phyloP scores from a whole-genome alignment of 2,888 invertebrate species.

The Agrotis segetum region DNA sequence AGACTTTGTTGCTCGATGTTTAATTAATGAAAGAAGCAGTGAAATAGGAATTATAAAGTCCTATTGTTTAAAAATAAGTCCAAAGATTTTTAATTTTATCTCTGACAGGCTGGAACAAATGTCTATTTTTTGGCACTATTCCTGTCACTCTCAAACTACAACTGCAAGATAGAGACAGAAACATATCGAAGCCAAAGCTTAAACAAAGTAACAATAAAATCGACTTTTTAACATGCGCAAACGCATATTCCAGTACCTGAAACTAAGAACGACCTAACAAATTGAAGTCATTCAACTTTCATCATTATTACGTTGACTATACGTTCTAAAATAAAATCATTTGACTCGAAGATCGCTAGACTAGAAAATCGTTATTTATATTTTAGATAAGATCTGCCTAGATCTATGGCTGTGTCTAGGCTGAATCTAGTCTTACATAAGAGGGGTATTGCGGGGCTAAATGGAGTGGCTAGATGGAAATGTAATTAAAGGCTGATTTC shows the following conservation, averaged over 20 bases:
- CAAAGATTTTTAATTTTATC: background rate
- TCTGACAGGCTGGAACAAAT: too few relatives aligned
- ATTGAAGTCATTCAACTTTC: conserved; percentile 13
- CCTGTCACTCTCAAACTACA: background rate
- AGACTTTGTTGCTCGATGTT: conserved; percentile 5
- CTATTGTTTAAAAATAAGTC: background rate
- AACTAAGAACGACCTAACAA: conserved; percentile 13
- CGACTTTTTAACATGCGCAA: conserved; percentile 7
- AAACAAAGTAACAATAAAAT: background rate
- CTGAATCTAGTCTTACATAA: conserved; percentile 62
- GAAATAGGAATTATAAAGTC: background rate
- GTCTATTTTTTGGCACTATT: too few relatives aligned
- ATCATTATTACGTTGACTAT: conserved; percentile 8
- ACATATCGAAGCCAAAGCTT: conserved; percentile 3
- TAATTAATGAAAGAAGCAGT: background rate
- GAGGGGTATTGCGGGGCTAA: conserved; percentile 24
- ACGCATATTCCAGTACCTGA: conserved; percentile 31
- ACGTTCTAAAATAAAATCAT: conserved; percentile 41
- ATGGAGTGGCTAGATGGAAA: conserved; percentile 52
- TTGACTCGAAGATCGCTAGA: conserved; percentile 52
- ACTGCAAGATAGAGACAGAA: background rate
- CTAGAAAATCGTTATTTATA: conserved; percentile 28
- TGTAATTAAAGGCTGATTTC: too few relatives aligned
- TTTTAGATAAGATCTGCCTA: conserved; percentile 61
- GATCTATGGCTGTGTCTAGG: conserved; percentile 63